Evolutionary conservation across 2,113 vertebrate species (phyloP).

Genomic region (Chaetorhynchus papuensis): DNA sequence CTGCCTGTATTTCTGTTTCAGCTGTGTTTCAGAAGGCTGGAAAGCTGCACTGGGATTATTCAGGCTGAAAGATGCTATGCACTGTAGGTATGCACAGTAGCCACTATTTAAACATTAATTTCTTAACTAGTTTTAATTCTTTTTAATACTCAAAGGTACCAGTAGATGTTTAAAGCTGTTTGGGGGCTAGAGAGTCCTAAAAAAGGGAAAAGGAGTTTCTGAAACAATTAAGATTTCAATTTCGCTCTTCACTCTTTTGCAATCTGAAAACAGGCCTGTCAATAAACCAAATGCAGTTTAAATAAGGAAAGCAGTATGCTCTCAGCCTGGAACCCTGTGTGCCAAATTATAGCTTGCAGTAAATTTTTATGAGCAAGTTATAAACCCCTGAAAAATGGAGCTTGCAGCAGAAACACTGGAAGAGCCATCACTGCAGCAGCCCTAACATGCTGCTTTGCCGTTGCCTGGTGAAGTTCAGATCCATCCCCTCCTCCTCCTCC

Average conservation of each 20-base stretch:
- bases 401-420: slow-evolving; percentile 16
- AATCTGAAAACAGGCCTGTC: slow-evolving; percentile 40
- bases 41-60: not conserved
- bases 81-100: not conserved
- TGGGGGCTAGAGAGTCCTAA: not conserved
- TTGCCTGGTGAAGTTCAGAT: not conserved
- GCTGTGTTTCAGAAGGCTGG: not conserved
- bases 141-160: slow-evolving; percentile 22
- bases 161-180: slow-evolving; percentile 36
- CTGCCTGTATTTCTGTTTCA: not conserved
- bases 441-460: not conserved
- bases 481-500: not conserved
- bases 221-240: slow-evolving; percentile 56
- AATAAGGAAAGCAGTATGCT: slow-evolving; percentile 49
- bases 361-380: slow-evolving; percentile 59
- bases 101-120: not conserved
- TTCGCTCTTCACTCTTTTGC: slow-evolving; percentile 1
- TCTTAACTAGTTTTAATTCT: slow-evolving; percentile 23
- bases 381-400: slow-evolving; percentile 58
- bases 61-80: not conserved
- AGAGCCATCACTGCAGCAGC: not conserved
- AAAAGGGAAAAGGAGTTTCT: not conserved
- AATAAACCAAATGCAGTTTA: slow-evolving; percentile 48
- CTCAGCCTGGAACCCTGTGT: slow-evolving; percentile 31
- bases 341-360: slow-evolving; percentile 49